Conservation (phyloP, 2,888 invertebrate genomes). For the Lochmaea crataegi region DNA sequence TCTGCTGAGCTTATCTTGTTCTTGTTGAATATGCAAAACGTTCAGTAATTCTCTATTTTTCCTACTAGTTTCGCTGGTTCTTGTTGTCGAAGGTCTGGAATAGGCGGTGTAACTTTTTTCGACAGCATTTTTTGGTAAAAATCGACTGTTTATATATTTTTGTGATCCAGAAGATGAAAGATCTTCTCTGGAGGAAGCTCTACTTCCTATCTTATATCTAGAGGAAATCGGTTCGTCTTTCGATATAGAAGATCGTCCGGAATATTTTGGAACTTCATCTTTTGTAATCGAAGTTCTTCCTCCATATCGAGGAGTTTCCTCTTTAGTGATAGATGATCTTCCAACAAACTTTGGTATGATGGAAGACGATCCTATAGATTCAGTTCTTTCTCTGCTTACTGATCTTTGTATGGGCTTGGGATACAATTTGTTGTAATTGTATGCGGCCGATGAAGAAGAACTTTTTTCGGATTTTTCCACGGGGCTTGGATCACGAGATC, state of each 20-base stretch:
- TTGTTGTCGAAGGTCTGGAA: slow-evolving; percentile 56
- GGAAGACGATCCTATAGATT: slow-evolving; percentile 54
- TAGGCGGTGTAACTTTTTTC: slow-evolving; percentile 64
- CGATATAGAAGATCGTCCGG: slow-evolving; percentile 45
- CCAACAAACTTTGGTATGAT: slow-evolving; percentile 55
- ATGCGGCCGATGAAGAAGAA: slow-evolving; percentile 67
- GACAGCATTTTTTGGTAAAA: slow-evolving; percentile 63
- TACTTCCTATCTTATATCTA: slow-evolving; percentile 46
- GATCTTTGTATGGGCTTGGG: slow-evolving; percentile 63
- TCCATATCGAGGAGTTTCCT: slow-evolving; percentile 44
- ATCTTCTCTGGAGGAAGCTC: slow-evolving; percentile 60
- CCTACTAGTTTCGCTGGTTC: slow-evolving; percentile 61
- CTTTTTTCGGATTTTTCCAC: slow-evolving; percentile 62
- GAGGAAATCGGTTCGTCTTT: slow-evolving; percentile 50
- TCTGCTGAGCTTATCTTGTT: slow-evolving; percentile 57
- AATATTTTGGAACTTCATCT: slow-evolving; percentile 51
- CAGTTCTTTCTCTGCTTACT: slow-evolving; percentile 59
- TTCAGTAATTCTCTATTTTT: slow-evolving; percentile 63
- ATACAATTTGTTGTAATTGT: slow-evolving; percentile 67
- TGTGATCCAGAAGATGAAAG: slow-evolving; percentile 56
- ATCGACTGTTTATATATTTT: slow-evolving; percentile 64
- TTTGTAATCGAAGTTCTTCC: slow-evolving; percentile 45
- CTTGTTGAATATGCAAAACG: slow-evolving; percentile 60
- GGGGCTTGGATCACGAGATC: slow-evolving; percentile 71
- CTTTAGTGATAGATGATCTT: slow-evolving; percentile 51